Evolutionary conservation across 2,888 invertebrate genomes (phyloP), one percentile per base, ranked within the genome.

Genomic region (Lithophane socia): DNA sequence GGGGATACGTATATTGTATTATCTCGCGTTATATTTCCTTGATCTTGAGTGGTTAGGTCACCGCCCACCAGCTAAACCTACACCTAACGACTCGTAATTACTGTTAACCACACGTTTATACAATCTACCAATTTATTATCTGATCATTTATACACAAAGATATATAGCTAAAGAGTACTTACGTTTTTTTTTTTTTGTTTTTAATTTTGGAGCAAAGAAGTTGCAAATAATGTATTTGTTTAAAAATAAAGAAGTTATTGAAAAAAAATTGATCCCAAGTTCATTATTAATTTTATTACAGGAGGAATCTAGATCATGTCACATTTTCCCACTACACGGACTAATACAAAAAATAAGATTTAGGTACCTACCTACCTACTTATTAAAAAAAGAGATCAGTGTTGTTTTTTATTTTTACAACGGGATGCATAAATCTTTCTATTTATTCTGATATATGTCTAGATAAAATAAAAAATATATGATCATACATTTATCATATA

Each of bases 51-150:
- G 70, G 75, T 80, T 80, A 85, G 88, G 85, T 85, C 84, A 87
- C 87, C 91, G 87, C 92, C 92, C 91, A 92, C 92, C 79, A 83
- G 73, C 84, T 70, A 89, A 90, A 82, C 91, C 91, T 90, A 91
- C 92, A 90, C 89, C 81, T 75, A 86, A 84, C 84, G 80, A 83
- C 82, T 82, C 69, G 87, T 89, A 88, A 90, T 90, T 90, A 90
- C 87, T 88, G 82, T 85, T 88, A 88, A 89, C 87, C 70, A 86
- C 67, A 81, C 74, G 75, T 81, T 78, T 73, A 86, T 77, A 82
- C 75, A 84, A 80, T 77, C 72, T 78, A 84, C 74, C 85, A 86
- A 90, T 90, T 63, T 89, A 90, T 85, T 87, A 87, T 76, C 80
- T 77, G 77, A 79, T 78, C 76, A 81, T 83, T 80, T 87, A 63